phyloP scores from a whole-genome alignment of 2,113 vertebrate species.

The Cyanoramphus novaezelandiae region DNA sequence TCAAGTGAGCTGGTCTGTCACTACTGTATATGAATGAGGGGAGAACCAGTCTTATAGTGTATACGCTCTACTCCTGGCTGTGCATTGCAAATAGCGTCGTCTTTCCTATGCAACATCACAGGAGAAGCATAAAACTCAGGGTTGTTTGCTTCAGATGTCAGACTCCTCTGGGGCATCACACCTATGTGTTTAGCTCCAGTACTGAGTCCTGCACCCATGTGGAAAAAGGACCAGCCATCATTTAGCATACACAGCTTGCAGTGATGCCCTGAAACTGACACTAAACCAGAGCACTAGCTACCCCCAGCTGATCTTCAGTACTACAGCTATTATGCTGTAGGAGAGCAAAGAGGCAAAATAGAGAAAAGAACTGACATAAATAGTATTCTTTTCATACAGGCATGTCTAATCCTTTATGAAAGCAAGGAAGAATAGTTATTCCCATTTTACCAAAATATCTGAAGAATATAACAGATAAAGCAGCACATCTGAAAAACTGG shows the following conservation, averaged over 20 bases:
- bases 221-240: not conserved
- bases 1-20: not conserved
- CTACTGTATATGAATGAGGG: not conserved
- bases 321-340: fast-evolving
- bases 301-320: not conserved
- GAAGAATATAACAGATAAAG: not conserved
- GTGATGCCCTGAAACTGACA: not conserved
- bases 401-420: not conserved
- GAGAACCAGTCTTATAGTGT: not conserved
- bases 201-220: not conserved
- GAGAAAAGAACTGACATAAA: not conserved
- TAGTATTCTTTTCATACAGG: not conserved
- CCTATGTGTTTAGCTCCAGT: not conserved
- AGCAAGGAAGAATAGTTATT: not conserved
- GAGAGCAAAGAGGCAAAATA: not conserved
- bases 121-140: not conserved
- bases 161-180: not conserved
- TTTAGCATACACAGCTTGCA: not conserved
- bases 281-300: not conserved
- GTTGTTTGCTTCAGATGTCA: not conserved
- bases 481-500: not conserved
- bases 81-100: fast-evolving
- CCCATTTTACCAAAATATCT: not conserved
- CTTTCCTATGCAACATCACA: not conserved
- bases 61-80: not conserved